Evolutionary conservation across 1,140 invertebrate genomes (phyloP), one percentile per base, ranked within the genome.

Genomic region (Microplitis mediator): DNA sequence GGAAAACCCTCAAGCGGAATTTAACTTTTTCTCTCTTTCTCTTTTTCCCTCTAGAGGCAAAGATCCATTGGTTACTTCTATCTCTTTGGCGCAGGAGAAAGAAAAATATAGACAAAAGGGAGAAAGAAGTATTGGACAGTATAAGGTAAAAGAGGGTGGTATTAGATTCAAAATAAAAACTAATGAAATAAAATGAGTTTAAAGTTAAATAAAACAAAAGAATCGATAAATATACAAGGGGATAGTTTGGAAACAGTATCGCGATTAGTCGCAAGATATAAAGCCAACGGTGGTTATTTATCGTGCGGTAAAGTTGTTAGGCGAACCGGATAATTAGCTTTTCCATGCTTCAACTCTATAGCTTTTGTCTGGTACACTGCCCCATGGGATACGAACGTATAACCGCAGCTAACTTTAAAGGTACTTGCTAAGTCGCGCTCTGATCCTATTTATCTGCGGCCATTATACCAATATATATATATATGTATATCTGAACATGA

Each of bases 241-340:
- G 39, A 70, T 36, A 32, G 45, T 70, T 60, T 36, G 50, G 13
- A 52, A 5, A n/a, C 63, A 39, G 34, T n/a, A 56, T 56, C 51
- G 52, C 34, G 69, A 63, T 71, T 71, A 35, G 61, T 65, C 31
- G n/a, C 61, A 23, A 64, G 69, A 63, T 65, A 65, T 71, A 71
- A 71, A 35, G 45, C 61, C 45, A n/a, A 5, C 34, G n/a, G 32
- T 16, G 62, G 56, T 71, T 71, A 71, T 71, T 71, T 71, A 71
- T 71, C 69, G 61, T 71, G 61, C 51, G 50, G 69, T 71, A 56
- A 71, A 71, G 69, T 71, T 64, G 61, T 71, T 71, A 71, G 62
- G 69, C 45, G 34, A 65, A 71, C 61, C 69, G 62, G 45, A 71
- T 71, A 71, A 71, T 71, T 71, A 71, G 69, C 69, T 71, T 71